Percentiles rank a stretch among this genome's conserved stretches.
Conservation (phyloP, 64 coral and sea anemone genomes). For the Montipora efflorescens region DNA sequence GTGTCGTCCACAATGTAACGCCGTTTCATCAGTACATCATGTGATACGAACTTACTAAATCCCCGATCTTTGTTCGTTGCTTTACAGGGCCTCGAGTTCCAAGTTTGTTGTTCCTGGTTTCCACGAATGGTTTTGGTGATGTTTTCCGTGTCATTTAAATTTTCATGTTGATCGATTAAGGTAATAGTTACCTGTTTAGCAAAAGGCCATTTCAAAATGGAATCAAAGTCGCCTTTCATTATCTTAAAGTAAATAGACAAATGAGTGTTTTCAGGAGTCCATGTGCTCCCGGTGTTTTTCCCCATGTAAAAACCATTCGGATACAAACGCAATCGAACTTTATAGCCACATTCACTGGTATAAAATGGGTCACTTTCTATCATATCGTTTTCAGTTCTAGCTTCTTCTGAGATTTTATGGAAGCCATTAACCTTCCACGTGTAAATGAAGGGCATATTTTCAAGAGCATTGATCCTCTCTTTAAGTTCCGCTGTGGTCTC, state of each 20-base stretch:
- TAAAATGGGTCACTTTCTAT: not conserved
- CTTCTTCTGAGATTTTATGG: not conserved
- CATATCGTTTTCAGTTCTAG: not conserved
- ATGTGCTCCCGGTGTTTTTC: not conserved
- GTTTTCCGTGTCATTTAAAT: not conserved
- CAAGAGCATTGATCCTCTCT: not conserved
- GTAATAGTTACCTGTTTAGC: not conserved
- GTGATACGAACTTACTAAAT: not conserved
- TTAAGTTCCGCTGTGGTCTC: not conserved
- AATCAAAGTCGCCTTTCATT: constrained; percentile 28
- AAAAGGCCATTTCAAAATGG: constrained; percentile 25
- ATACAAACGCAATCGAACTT: not conserved
- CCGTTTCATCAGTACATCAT: not conserved
- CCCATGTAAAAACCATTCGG: not conserved
- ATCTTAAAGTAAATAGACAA: not conserved
- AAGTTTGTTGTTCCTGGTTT: no score
- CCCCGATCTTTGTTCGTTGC: not conserved
- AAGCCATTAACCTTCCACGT: not conserved
- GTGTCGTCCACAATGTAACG: constrained; percentile 4
- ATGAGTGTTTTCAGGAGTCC: not conserved
- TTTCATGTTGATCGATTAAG: constrained; percentile 16
- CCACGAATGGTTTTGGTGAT: no score
- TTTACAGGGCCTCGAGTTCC: not conserved
- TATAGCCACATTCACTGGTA: not conserved
- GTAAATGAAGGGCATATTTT: not conserved